A percentile compares a stretch with the other conserved stretches of the same genome.
These are phyloP conservation scores for Thereva nobilitata DNA, from an alignment of 2,888 invertebrate species.

Conservation along the genomic window DNA sequence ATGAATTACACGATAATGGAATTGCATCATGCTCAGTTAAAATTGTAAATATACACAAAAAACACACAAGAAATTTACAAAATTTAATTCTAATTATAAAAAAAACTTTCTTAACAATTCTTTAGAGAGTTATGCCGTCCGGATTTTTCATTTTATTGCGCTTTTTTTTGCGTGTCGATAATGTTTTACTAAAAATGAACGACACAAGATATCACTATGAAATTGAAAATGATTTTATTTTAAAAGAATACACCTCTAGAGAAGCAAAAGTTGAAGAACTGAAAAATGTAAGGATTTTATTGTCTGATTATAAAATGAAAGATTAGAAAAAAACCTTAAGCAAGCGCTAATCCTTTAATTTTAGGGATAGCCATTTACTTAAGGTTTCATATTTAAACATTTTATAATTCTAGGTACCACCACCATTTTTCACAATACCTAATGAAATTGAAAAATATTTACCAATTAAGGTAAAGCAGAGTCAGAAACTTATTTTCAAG, in stretches of 20 bases:
- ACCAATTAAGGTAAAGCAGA: slow-evolving; percentile 61
- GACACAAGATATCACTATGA: slow-evolving; percentile 88
- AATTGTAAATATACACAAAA: slow-evolving; percentile 71
- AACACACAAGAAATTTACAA: not conserved
- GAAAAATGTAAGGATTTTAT: slow-evolving; percentile 60
- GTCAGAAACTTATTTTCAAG: slow-evolving; percentile 58
- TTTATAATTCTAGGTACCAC: slow-evolving; percentile 60
- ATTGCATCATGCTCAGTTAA: slow-evolving; percentile 87
- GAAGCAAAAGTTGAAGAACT: slow-evolving; percentile 75
- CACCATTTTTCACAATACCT: slow-evolving; percentile 67
- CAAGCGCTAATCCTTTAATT: not conserved
- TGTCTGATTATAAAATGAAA: not conserved
- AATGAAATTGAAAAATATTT: slow-evolving; percentile 70
- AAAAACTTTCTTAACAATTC: slow-evolving; percentile 46
- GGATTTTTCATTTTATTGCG: slow-evolving; percentile 89
- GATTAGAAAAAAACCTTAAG: not conserved
- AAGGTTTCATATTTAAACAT: slow-evolving; percentile 7
- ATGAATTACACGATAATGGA: slow-evolving; percentile 98
- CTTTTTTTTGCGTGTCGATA: slow-evolving; percentile 92
- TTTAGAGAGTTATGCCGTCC: slow-evolving; percentile 92
- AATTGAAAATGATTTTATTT: slow-evolving; percentile 73
- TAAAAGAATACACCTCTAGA: slow-evolving; percentile 80
- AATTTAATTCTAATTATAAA: slow-evolving; percentile 8
- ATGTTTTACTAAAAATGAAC: slow-evolving; percentile 83
- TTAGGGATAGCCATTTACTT: not conserved